phyloP scores from a whole-genome alignment of 2,888 invertebrate species.

The Ectemnius lituratus region DNA sequence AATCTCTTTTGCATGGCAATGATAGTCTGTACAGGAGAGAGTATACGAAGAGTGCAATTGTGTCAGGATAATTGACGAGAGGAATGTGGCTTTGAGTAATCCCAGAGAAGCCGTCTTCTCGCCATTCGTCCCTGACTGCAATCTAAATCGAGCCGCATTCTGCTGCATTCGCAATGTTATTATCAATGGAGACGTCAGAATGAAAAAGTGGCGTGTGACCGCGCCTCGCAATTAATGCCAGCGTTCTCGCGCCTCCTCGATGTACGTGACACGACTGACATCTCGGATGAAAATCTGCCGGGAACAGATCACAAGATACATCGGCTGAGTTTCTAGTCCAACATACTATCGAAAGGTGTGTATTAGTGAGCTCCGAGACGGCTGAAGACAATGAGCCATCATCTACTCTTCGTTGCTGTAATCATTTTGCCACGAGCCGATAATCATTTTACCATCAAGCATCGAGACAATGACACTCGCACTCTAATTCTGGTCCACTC shows the following conservation, averaged over 20 bases:
- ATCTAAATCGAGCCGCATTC: constrained; percentile 1
- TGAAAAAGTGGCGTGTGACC: constrained; percentile 31
- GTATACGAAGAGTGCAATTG: not conserved
- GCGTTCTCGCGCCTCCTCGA: constrained; percentile 8
- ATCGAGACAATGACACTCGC: constrained; percentile 72
- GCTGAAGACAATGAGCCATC: constrained; percentile 45
- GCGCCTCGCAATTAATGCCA: constrained; percentile 31
- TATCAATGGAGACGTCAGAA: not conserved
- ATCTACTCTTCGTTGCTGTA: constrained; percentile 55
- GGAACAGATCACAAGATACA: constrained; percentile 12
- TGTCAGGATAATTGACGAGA: constrained; percentile 3
- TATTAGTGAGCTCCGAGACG: constrained; percentile 51
- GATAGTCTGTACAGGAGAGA: not conserved
- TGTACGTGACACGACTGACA: constrained; percentile 27
- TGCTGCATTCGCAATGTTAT: not conserved
- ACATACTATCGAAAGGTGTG: constrained; percentile 35
- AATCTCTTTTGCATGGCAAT: not conserved
- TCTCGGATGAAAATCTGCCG: constrained; percentile 36
- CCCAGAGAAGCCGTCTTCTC: not conserved
- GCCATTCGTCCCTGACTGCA: constrained; percentile 4
- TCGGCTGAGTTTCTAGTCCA: constrained; percentile 49
- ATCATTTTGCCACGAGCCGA: constrained; percentile 65
- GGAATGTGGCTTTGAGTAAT: constrained; percentile 6
- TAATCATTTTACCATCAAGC: constrained; percentile 62
- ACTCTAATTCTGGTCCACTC: constrained; percentile 58